Percentiles rank a stretch among this genome's conserved stretches.
These are phyloP conservation scores for Tribolium castaneum DNA, from an alignment of 1,140 invertebrate species.

Conservation along the genomic window DNA sequence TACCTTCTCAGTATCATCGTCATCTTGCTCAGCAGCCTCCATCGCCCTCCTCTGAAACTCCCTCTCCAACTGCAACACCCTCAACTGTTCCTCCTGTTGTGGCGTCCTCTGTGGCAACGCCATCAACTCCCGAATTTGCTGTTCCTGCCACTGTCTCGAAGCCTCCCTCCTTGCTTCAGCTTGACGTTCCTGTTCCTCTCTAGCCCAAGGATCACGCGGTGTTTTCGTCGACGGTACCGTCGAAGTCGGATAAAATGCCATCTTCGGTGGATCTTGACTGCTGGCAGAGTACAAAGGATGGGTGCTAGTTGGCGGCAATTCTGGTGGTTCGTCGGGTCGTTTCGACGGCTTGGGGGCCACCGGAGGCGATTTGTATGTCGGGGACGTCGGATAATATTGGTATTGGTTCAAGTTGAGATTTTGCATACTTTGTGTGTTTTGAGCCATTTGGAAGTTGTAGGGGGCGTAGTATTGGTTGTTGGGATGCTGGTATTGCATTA, in stretches of 20 bases:
- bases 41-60: conserved; percentile 90
- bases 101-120: conserved; percentile 74
- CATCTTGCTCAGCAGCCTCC: conserved; percentile 82
- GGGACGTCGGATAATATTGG: conserved; percentile 64
- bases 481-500: conserved; percentile 52
- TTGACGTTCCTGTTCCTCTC: conserved; percentile 88
- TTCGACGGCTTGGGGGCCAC: conserved; percentile 66
- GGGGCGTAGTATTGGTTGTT: conserved; percentile 50
- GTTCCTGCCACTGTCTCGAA: conserved; percentile 69
- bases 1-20: conserved; percentile 71
- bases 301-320: conserved; percentile 78
- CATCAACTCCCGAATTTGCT: conserved; percentile 84
- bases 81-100: conserved; percentile 88
- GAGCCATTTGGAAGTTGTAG: conserved; percentile 54
- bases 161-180: conserved; percentile 77
- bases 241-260: conserved; percentile 73
- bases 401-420: conserved; percentile 58
- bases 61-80: conserved; percentile 84
- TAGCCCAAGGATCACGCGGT: conserved; percentile 84
- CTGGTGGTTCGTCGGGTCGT: conserved; percentile 70
- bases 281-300: conserved; percentile 81
- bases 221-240: conserved; percentile 58
- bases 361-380: conserved; percentile 64
- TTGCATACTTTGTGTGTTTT: conserved; percentile 61
- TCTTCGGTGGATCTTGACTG: conserved; percentile 79